A percentile compares a stretch with the other conserved stretches of the same genome.
Evolutionary conservation across 2,113 vertebrate species (phyloP).

Genomic region (Tragelaphus strepsiceros): DNA sequence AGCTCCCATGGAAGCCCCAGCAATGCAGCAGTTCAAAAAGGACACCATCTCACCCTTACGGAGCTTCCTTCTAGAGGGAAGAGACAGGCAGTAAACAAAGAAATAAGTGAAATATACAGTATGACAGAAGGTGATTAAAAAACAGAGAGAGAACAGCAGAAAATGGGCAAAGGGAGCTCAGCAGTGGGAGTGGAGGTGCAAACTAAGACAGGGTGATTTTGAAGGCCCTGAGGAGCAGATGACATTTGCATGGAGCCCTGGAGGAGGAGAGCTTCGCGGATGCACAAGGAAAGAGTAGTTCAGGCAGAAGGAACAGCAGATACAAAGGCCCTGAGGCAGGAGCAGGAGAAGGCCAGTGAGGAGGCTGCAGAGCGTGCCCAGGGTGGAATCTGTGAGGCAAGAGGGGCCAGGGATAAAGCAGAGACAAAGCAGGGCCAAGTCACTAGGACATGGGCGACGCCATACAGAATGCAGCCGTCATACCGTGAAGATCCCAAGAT

Average conservation of each 20-base stretch:
- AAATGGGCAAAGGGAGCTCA: not conserved
- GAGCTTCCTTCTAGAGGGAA: not conserved
- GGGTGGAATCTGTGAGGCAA: rapidly evolving
- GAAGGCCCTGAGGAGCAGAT: not conserved
- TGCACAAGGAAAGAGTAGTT: not conserved
- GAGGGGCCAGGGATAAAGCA: not conserved
- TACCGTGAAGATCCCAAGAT: not conserved
- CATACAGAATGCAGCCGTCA: not conserved
- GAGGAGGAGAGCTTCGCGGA: not conserved
- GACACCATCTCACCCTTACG: not conserved
- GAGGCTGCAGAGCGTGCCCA: rapidly evolving
- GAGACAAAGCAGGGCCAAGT: not conserved
- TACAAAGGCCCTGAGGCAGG: not conserved
- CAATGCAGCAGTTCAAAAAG: not conserved
- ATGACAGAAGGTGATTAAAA: not conserved
- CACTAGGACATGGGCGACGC: rapidly evolving
- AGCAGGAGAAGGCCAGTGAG: not conserved
- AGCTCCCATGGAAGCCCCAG: not conserved
- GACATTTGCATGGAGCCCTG: not conserved
- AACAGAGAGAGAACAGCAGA: not conserved
- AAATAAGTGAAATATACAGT: not conserved
- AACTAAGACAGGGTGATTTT: not conserved
- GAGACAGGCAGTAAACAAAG: not conserved
- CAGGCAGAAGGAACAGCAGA: not conserved
- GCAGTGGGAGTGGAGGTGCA: not conserved